A percentile compares a stretch with the other conserved stretches of the same genome.
Conservation (phyloP, 2,113 vertebrate species). For the Onychostruthus taczanowskii region DNA sequence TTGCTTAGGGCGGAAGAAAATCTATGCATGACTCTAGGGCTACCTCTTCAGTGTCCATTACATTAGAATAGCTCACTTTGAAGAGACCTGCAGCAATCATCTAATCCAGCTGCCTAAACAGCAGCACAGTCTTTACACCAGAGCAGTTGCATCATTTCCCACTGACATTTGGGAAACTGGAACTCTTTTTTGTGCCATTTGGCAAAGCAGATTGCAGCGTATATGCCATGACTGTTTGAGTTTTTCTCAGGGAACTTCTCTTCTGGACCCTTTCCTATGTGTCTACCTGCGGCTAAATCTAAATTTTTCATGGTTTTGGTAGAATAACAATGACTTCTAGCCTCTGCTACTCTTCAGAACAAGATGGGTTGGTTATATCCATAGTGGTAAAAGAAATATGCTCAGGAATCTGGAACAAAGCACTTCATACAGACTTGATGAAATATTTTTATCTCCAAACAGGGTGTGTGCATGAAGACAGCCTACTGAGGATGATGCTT, state of each 20-base stretch:
- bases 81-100: not conserved
- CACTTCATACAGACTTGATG: not conserved
- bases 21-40: not conserved
- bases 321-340: not conserved
- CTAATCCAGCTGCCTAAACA: not conserved
- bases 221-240: not conserved
- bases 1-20: not conserved
- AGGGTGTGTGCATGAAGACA: not conserved
- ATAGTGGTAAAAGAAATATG: not conserved
- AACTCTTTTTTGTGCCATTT: not conserved
- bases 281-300: not conserved
- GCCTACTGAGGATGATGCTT: not conserved
- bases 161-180: not conserved
- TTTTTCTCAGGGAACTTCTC: not conserved
- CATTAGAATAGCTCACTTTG: not conserved
- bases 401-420: not conserved
- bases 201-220: not conserved
- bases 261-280: not conserved
- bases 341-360: not conserved
- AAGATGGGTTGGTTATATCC: not conserved
- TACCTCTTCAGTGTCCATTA: not conserved
- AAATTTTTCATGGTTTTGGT: not conserved
- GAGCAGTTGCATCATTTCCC: not conserved
- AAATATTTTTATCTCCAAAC: not conserved
- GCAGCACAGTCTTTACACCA: not conserved